Evolutionary conservation across 2,888 invertebrate species (phyloP), one percentile per base, ranked within the genome.

Genomic region (Camptogramma bilineatum): DNA sequence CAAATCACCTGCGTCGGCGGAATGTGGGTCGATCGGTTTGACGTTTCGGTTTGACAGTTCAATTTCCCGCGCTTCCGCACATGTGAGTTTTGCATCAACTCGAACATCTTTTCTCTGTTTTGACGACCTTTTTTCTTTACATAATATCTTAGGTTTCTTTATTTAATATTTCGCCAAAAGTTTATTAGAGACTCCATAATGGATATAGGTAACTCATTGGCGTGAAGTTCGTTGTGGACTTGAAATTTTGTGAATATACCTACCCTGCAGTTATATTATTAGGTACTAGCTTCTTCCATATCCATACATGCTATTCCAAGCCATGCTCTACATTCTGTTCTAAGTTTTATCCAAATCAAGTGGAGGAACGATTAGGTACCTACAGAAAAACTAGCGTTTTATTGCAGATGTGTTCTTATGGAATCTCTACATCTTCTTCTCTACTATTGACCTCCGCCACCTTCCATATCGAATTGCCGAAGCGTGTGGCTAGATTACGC

Each of bases 31-130:
- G 67, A 68, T 74, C 69, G 65, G 61, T 66, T n/a, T 24, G 71
- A 73, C 71, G 68, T 80, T 80, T 79, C 78, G 76, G 78, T 79
- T 80, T 78, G 81, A 78, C 78, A 75, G 77, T 66, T 78, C 71
- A 72, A 73, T 77, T 78, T 77, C 69, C 72, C 62, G 59, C 52
- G 56, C 48, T 64, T 54, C 48, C 56, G 62, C 66, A 52, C 52
- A 24, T 16, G 28, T 44, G 50, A n/a, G 54, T 18, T 50, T 5
- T 34, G 13, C 8, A 47, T 59, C 21, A 46, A 48, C 53, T 42
- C n/a, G 24, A 47, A 53, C 42, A 61, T 61, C 10, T 48, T 48
- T 53, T 53, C 24, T 48, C 53, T 44, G n/a, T 28, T 50, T 54
- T 42, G 7, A 13, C 9, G n/a, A 42, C 16, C 5, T 7, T 39